Base-by-base conservation (phyloP, 2,888 invertebrate genomes). In the Lampropteryx suffumata region DNA sequence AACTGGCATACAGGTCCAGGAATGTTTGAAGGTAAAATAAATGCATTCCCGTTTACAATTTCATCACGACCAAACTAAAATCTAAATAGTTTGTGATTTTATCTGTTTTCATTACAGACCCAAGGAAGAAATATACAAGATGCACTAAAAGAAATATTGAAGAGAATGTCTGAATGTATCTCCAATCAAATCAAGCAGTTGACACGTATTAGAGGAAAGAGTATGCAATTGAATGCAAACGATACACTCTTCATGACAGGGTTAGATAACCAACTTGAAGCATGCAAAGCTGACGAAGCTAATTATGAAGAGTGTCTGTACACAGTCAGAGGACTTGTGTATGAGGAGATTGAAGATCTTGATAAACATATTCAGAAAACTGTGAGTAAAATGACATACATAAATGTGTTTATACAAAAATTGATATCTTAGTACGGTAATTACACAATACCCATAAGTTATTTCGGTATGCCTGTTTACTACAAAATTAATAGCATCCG, bases 1-100 rank as follows among this genome's bases (percentile, higher is more conserved):
- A 2, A 64, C 64, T 8, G 62, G 67, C 8, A 59, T 71, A 41
- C 44, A 63, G 11, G 58, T 74, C 2, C 69, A 69, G 53, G 50
- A 67, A 57, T 82, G 82, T 61, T 45, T 76, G 17, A 35, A 68
- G 44, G 82, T 80, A 69, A 41, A 32, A 30, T 2, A 17, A 17
- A 3, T 17, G 17, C n/a, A n/a, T n/a, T n/a, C n/a, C n/a, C n/a
- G n/a, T n/a, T n/a, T n/a, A n/a, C n/a, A n/a, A n/a, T n/a, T n/a
- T n/a, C n/a, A n/a, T n/a, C n/a, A n/a, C n/a, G n/a, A n/a, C n/a
- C n/a, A n/a, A n/a, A n/a, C n/a, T n/a, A n/a, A n/a, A n/a, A n/a
- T n/a, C n/a, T n/a, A n/a, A n/a, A n/a, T n/a, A n/a, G n/a, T n/a
- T n/a, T n/a, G n/a, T n/a, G n/a, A 17, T 17, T 17, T 17, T 4